Evolutionary conservation across 1,140 invertebrate species (phyloP).

Genomic region (Potamilus streckersoni): DNA sequence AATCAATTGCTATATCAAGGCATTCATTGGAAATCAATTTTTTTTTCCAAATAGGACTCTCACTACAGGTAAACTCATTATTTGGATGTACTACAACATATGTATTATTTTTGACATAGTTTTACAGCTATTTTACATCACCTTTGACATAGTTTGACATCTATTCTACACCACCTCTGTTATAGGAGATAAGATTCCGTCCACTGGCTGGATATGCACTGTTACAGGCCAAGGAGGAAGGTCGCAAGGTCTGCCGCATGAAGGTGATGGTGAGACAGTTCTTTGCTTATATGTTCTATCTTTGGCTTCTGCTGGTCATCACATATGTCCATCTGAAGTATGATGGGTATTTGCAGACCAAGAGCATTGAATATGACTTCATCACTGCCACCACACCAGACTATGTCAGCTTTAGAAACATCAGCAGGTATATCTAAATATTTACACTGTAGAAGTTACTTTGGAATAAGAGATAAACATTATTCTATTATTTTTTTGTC

Average conservation of each 20-base stretch:
- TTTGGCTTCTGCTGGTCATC: slow-evolving; percentile 49
- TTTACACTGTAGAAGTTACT: background rate
- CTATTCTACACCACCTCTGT: background rate
- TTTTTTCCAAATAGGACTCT: too few relatives aligned
- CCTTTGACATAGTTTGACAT: too few relatives aligned
- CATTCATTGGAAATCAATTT: too few relatives aligned
- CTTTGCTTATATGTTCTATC: slow-evolving; percentile 51
- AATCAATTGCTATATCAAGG: too few relatives aligned
- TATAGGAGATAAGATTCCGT: slow-evolving; percentile 57
- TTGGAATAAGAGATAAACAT: too few relatives aligned
- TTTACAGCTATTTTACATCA: too few relatives aligned
- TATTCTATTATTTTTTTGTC: too few relatives aligned
- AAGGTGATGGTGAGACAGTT: slow-evolving; percentile 52
- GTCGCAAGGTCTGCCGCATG: slow-evolving; percentile 50
- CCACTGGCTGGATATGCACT: slow-evolving; percentile 59
- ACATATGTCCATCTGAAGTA: slow-evolving; percentile 45
- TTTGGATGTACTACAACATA: too few relatives aligned
- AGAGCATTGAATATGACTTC: slow-evolving; percentile 41
- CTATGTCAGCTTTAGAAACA: slow-evolving; percentile 36
- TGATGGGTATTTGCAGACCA: slow-evolving; percentile 32
- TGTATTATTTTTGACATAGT: too few relatives aligned
- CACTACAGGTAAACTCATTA: too few relatives aligned
- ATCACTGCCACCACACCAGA: slow-evolving; percentile 29
- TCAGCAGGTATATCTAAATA: slow-evolving; percentile 36
- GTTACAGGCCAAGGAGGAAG: slow-evolving; percentile 58